These are phyloP conservation scores for Tyria jacobaeae DNA, from an alignment of 2,888 invertebrate species.

Conservation along the genomic window DNA sequence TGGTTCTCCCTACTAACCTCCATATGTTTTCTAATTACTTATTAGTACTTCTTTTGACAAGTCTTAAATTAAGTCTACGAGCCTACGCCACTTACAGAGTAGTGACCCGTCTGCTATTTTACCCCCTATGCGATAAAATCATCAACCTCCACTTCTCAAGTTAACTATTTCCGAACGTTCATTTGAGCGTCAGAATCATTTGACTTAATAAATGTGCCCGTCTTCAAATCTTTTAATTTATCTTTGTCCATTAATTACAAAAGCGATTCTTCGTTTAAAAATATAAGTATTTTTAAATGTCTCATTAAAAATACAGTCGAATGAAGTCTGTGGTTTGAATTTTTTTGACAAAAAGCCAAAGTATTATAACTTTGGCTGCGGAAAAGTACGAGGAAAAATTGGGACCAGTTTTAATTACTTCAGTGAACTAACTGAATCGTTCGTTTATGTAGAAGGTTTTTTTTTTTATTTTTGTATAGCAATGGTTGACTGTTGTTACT, in stretches of 20 bases:
- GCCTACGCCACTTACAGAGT: no score
- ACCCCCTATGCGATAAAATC: no score
- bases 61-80: no score
- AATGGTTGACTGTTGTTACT: no score
- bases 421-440: background rate
- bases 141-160: background rate
- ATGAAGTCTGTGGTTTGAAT: background rate
- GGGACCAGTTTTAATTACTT: background rate
- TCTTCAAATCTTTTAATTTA: slow-evolving; percentile 10
- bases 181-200: background rate
- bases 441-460: background rate
- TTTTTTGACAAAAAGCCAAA: background rate
- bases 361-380: background rate
- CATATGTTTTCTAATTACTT: no score
- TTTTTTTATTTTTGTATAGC: background rate
- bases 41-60: no score
- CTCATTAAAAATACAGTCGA: background rate
- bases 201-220: background rate
- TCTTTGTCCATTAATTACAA: slow-evolving; percentile 7
- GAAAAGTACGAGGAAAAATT: background rate
- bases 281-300: background rate
- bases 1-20: no score
- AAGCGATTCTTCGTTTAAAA: background rate
- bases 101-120: no score
- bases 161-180: background rate